phyloP scores from a whole-genome alignment of 2,113 vertebrate species.

The Lepus americanus region DNA sequence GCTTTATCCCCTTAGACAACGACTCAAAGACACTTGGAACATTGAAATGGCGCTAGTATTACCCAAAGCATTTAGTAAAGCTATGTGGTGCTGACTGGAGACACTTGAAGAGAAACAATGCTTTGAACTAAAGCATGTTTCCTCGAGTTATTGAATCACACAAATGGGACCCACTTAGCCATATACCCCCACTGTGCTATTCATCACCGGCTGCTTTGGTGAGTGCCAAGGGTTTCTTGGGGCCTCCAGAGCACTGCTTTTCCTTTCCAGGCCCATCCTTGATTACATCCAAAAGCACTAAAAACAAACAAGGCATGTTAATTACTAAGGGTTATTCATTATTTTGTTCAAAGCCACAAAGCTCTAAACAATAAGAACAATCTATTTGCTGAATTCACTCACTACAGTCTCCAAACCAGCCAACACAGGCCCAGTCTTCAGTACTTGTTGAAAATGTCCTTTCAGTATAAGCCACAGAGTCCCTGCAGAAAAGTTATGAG shows the following conservation, averaged over 20 bases:
- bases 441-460: neutral
- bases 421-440: neutral
- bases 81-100: slow-evolving; percentile 68
- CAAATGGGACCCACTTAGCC: slow-evolving; percentile 78
- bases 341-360: slow-evolving; percentile 84
- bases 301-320: slow-evolving; percentile 87
- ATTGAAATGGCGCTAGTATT: slow-evolving; percentile 51
- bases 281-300: slow-evolving; percentile 87
- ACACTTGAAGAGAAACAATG: slow-evolving; percentile 74
- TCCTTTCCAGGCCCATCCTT: slow-evolving; percentile 86
- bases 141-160: slow-evolving; percentile 73
- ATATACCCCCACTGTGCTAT: slow-evolving; percentile 65
- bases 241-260: slow-evolving; percentile 78
- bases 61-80: slow-evolving; percentile 53
- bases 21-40: slow-evolving; percentile 64
- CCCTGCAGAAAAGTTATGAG: neutral
- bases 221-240: slow-evolving; percentile 81
- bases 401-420: slow-evolving; percentile 37
- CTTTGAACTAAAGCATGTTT: slow-evolving; percentile 80
- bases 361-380: slow-evolving; percentile 83
- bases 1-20: slow-evolving; percentile 64
- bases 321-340: slow-evolving; percentile 85
- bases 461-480: neutral
- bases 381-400: slow-evolving; percentile 69
- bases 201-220: slow-evolving; percentile 71